A percentile compares a stretch with the other conserved stretches of the same genome.
phyloP scores from a whole-genome alignment of 2,888 invertebrate species.

The Nipponacmea schrenckii region DNA sequence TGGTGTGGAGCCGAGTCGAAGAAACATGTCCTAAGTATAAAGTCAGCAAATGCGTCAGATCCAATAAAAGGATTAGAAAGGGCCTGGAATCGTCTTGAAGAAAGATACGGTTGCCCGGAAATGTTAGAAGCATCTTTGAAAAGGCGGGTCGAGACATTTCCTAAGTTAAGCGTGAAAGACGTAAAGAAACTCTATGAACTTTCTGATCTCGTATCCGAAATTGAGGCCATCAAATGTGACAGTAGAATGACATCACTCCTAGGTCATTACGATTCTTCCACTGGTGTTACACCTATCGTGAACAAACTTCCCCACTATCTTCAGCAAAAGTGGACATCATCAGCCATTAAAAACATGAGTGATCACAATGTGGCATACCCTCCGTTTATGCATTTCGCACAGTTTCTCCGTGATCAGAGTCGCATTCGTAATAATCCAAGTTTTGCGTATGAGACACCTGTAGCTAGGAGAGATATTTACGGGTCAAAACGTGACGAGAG shows the following conservation, averaged over 20 bases:
- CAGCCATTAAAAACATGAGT: conserved; percentile 30
- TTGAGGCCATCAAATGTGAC: conserved; percentile 29
- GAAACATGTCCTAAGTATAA: conserved; percentile 23
- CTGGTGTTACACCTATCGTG: conserved; percentile 33
- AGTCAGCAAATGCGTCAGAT: conserved; percentile 25
- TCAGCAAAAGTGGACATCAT: conserved; percentile 34
- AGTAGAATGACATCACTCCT: conserved; percentile 22
- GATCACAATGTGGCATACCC: conserved; percentile 28
- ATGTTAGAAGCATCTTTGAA: conserved; percentile 25
- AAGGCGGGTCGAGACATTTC: conserved; percentile 28
- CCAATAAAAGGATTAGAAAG: conserved; percentile 17
- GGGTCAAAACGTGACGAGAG: no score
- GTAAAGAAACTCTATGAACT: conserved; percentile 28
- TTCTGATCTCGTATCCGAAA: conserved; percentile 27
- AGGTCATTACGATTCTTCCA: conserved; percentile 31
- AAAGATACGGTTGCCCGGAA: conserved; percentile 31
- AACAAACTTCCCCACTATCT: conserved; percentile 32
- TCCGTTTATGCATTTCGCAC: conserved; percentile 32
- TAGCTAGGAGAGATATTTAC: no score
- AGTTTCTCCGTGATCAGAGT: conserved; percentile 30
- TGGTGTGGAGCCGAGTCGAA: conserved; percentile 25
- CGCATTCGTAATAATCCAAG: conserved; percentile 30
- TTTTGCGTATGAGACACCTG: conserved; percentile 12
- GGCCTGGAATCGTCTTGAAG: conserved; percentile 30
- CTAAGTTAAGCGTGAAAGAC: conserved; percentile 28